phyloP scores from a whole-genome alignment of 2,888 invertebrate genomes.

The Tetanocera ferruginea region DNA sequence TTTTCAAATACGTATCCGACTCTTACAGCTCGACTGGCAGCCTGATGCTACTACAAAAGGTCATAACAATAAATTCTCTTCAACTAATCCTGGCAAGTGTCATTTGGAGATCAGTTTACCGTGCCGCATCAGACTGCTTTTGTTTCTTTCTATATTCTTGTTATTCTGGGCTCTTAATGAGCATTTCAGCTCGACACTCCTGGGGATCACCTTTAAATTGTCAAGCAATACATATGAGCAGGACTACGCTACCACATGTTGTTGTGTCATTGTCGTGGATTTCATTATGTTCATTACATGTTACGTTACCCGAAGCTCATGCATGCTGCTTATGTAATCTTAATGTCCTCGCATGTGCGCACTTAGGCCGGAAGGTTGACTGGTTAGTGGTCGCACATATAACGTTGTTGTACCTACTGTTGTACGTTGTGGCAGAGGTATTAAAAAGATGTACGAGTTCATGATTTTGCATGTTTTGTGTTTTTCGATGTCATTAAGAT shows the following conservation, averaged over 20 bases:
- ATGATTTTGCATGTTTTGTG: constrained; percentile 67
- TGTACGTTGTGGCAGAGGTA: constrained; percentile 47
- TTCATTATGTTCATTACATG: constrained; percentile 7
- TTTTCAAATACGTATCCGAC: no score
- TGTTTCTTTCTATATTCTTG: constrained; percentile 42
- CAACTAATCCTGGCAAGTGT: constrained; percentile 47
- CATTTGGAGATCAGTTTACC: background rate
- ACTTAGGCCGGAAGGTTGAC: constrained; percentile 25
- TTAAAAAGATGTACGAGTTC: constrained; percentile 67
- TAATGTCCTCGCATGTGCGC: constrained; percentile 11
- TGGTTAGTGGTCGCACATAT: background rate
- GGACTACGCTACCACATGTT: constrained; percentile 25
- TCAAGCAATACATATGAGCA: background rate
- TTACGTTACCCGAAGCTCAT: background rate
- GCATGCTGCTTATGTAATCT: constrained; percentile 11
- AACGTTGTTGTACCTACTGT: background rate
- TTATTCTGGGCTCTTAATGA: constrained; percentile 61
- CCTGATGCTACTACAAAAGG: constrained; percentile 47
- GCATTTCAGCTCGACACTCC: constrained; percentile 57
- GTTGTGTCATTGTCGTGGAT: constrained; percentile 40
- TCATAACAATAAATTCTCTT: constrained; percentile 64
- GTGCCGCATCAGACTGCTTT: background rate
- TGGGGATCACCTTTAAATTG: constrained; percentile 10
- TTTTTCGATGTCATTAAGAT: constrained; percentile 61
- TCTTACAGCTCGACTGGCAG: background rate